phyloP scores from a whole-genome alignment of 2,888 invertebrate species.

The Calameuta pallipes region DNA sequence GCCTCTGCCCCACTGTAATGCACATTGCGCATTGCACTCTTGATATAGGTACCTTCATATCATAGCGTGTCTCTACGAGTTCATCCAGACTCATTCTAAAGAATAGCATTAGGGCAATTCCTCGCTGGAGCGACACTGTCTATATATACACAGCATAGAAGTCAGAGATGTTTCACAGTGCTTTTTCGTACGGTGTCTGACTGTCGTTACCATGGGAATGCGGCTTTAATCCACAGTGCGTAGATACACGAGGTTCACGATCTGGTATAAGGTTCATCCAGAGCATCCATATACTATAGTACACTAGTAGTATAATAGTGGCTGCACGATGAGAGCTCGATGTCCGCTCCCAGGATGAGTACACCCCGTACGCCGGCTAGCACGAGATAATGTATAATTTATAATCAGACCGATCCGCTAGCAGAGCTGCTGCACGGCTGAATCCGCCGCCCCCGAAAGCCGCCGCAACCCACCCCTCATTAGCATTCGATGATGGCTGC shows the following conservation, averaged over 20 bases:
- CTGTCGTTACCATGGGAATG: constrained; percentile 28
- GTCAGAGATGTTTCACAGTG: background rate
- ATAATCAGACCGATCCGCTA: constrained; percentile 63
- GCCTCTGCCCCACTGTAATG: background rate
- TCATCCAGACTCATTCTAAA: background rate
- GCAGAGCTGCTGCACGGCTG: constrained; percentile 43
- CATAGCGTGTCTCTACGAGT: background rate
- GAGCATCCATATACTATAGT: background rate
- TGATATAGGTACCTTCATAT: background rate
- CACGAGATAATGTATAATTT: constrained; percentile 62
- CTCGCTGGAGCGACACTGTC: background rate
- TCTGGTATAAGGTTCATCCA: constrained; percentile 27
- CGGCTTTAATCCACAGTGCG: constrained; percentile 33
- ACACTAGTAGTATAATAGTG: background rate
- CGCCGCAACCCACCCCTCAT: constrained; percentile 59
- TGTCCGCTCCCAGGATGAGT: background rate
- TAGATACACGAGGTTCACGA: constrained; percentile 37
- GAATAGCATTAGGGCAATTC: background rate
- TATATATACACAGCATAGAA: background rate
- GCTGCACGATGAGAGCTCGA: background rate
- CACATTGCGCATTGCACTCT: background rate
- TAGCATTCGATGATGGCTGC: constrained; percentile 67
- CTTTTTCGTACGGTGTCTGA: background rate
- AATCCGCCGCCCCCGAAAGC: constrained; percentile 54
- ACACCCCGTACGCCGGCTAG: constrained; percentile 30